Evolutionary conservation across 1,140 invertebrate species (phyloP).

Genomic region (Drosophila triauraria): DNA sequence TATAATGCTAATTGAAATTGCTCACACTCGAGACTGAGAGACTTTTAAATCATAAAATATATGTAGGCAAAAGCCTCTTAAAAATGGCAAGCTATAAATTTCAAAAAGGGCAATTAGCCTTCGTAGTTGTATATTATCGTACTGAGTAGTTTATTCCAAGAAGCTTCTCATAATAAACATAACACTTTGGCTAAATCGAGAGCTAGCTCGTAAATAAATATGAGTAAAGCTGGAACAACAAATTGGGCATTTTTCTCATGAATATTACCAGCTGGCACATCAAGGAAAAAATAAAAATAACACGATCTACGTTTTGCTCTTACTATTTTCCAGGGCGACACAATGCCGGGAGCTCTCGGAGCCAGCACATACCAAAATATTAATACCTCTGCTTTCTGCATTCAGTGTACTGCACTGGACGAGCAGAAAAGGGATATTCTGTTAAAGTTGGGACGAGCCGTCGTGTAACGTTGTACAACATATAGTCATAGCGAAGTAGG

Average conservation of each 20-base stretch:
- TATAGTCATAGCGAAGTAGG: slow-evolving; percentile 70
- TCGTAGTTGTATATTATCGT: slow-evolving; percentile 57
- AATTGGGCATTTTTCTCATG: slow-evolving; percentile 3
- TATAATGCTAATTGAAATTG: slow-evolving; percentile 73
- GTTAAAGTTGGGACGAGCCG: slow-evolving; percentile 36
- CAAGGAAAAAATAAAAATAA: background rate
- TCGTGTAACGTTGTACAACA: slow-evolving; percentile 42
- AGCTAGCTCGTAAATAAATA: slow-evolving; percentile 60
- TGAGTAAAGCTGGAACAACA: slow-evolving; percentile 44
- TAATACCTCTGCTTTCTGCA: slow-evolving; percentile 17
- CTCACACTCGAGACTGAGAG: slow-evolving; percentile 46
- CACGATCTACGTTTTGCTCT: background rate
- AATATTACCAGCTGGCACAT: slow-evolving; percentile 29
- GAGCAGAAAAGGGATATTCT: slow-evolving; percentile 21
- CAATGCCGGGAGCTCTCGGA: slow-evolving; percentile 59
- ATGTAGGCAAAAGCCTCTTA: slow-evolving; percentile 17
- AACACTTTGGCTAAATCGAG: slow-evolving; percentile 39
- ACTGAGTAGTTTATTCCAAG: slow-evolving; percentile 42
- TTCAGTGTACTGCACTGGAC: slow-evolving; percentile 44
- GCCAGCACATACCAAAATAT: slow-evolving; percentile 38
- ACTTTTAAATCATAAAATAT: slow-evolving; percentile 57
- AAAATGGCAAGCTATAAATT: slow-evolving; percentile 55
- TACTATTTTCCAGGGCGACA: slow-evolving; percentile 67
- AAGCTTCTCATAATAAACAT: slow-evolving; percentile 59
- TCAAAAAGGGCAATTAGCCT: slow-evolving; percentile 45